These are phyloP conservation scores for Melieria omissa DNA, from an alignment of 2,888 invertebrate species.

Conservation along the genomic window DNA sequence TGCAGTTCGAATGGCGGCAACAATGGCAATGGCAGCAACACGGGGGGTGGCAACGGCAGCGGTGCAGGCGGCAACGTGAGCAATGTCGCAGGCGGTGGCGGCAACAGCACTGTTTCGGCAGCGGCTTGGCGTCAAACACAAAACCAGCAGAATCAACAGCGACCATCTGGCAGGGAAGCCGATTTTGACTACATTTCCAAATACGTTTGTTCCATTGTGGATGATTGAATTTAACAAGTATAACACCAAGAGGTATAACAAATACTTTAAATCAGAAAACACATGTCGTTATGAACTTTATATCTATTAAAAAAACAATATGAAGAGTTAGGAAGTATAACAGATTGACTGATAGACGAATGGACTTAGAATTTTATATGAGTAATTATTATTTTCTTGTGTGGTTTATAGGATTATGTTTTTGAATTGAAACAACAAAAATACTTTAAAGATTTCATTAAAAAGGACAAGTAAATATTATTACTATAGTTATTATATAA, in stretches of 20 bases:
- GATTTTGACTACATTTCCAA: slow-evolving; percentile 66
- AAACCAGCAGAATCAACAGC: slow-evolving; percentile 60
- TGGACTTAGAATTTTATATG: slow-evolving; percentile 61
- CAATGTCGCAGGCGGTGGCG: slow-evolving; percentile 68
- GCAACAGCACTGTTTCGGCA: slow-evolving; percentile 62
- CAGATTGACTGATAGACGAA: slow-evolving; percentile 57
- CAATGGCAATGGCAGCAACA: slow-evolving; percentile 38
- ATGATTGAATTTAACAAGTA: slow-evolving; percentile 61
- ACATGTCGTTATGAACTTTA: slow-evolving; percentile 23
- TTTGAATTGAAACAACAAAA: slow-evolving; percentile 14
- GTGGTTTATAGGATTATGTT: slow-evolving; percentile 18
- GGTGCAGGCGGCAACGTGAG: slow-evolving; percentile 68
- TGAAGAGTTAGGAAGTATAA: slow-evolving; percentile 51
- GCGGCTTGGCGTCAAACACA: slow-evolving; percentile 56
- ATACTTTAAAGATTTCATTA: slow-evolving; percentile 15
- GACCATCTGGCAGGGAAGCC: slow-evolving; percentile 63
- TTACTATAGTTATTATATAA: no score
- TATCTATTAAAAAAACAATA: slow-evolving; percentile 44
- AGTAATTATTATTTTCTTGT: slow-evolving; percentile 28
- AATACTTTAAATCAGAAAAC: slow-evolving; percentile 1
- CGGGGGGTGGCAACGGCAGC: slow-evolving; percentile 43
- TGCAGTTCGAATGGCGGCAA: slow-evolving; percentile 55
- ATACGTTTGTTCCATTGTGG: slow-evolving; percentile 66
- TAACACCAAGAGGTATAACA: neutral
- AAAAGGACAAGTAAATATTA: neutral